Conservation (phyloP, 2,797 vertebrate genomes). For the Pseudochromis fuscus region DNA sequence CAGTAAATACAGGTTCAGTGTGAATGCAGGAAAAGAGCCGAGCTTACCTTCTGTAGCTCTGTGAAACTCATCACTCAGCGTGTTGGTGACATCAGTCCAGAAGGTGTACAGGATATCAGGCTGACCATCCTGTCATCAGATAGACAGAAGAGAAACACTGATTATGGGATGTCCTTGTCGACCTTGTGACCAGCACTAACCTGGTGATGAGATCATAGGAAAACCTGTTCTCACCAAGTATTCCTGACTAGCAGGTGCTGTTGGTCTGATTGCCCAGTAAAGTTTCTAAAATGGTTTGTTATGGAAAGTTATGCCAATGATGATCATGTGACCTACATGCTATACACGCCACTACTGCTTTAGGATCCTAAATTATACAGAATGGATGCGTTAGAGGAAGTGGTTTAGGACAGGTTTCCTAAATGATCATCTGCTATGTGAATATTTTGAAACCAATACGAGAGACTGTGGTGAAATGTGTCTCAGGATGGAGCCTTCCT, state of each 20-base stretch:
- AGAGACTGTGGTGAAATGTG: no score
- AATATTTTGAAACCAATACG: background rate
- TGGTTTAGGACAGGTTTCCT: background rate
- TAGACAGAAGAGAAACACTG: constrained; percentile 16
- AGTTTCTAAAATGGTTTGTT: background rate
- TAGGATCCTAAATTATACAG: background rate
- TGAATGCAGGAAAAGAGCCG: background rate
- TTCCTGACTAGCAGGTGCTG: background rate
- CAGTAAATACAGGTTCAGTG: background rate
- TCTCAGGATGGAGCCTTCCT: no score
- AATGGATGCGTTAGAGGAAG: background rate
- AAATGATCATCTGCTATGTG: background rate
- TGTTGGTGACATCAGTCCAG: constrained; percentile 92
- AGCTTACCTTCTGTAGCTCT: constrained; percentile 91
- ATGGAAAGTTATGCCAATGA: background rate
- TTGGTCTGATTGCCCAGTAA: background rate
- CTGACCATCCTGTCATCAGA: constrained; percentile 88
- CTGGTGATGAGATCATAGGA: background rate
- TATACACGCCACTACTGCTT: background rate
- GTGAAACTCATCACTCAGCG: constrained; percentile 91
- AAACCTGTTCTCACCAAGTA: background rate
- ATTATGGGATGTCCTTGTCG: background rate
- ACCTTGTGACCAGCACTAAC: background rate
- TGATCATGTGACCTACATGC: background rate
- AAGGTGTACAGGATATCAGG: constrained; percentile 93